Evolutionary conservation across 2,888 invertebrate species (phyloP), one percentile per base, ranked within the genome.

Genomic region (Sarcophaga variegata): DNA sequence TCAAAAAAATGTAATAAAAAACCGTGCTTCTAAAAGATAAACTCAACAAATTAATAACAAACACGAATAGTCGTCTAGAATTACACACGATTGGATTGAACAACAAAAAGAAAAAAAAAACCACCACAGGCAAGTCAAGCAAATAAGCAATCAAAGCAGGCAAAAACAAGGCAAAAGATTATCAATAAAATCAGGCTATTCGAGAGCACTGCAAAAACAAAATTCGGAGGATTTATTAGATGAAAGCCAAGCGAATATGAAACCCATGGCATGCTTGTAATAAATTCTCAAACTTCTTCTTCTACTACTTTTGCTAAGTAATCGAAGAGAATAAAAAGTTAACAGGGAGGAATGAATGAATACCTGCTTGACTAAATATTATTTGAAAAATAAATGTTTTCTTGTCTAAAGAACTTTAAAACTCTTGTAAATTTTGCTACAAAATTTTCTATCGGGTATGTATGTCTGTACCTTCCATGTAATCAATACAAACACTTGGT

Each of bases 151-250:
- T 81, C 72, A 75, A 66, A 70, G 25, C 45, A 70, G 27, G 60
- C 27, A 78, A 63, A 64, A 75, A 60, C 81, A 83, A 83, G 83
- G 81, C 81, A 81, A 60, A 74, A 86, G 81, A 83, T 81, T 86
- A 83, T 86, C 81, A 81, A 75, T 60, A 74, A 78, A 86, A 82
- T 82, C 62, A 66, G 47, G 12, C 54, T 67, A 47, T 47, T 27
- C n/a, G 59, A 54, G 4, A 1, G 17, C 3, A 17, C 14, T 49
- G 4, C 12, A 14, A 54, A 54, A n/a, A 70, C 20, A 6, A n/a
- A 70, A 22, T 25, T 25, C 3, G 3, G 4, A 17, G 45, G 11
- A 17, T 45, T 20, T 64, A 22, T 12, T 14, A 64, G 6, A 47
- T 37, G 45, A 17, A 37, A 37, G 14, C 27, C 25, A 67, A 45